Evolutionary conservation across 2,888 invertebrate genomes (phyloP).

Genomic region (Drosophila gaucha): DNA sequence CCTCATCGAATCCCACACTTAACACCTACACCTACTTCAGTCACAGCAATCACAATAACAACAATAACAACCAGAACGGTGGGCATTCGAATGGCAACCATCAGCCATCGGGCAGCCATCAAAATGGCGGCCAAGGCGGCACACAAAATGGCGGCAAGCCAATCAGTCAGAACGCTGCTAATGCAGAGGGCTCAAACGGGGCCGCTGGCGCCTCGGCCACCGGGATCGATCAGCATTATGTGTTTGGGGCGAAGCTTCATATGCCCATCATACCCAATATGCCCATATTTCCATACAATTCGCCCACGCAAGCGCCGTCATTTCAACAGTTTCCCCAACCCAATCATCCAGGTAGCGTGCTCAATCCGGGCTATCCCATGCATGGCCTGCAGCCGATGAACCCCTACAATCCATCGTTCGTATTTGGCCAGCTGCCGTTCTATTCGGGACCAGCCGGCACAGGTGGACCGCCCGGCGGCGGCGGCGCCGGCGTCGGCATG

Average conservation of each 20-base stretch:
- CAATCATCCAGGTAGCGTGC: constrained; percentile 84
- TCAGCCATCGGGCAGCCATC: constrained; percentile 25
- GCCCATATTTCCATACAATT: constrained; percentile 84
- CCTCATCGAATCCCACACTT: constrained; percentile 83
- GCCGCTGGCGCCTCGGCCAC: constrained; percentile 68
- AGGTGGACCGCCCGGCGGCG: constrained; percentile 83
- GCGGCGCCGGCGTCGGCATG: constrained; percentile 75
- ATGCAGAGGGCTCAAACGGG: constrained; percentile 46
- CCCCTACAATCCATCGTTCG: constrained; percentile 84
- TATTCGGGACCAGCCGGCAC: constrained; percentile 82
- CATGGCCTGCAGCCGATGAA: constrained; percentile 83
- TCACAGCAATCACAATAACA: constrained; percentile 55
- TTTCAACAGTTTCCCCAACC: constrained; percentile 85
- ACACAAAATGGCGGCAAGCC: constrained; percentile 37
- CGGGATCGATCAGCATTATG: constrained; percentile 83
- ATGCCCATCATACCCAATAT: constrained; percentile 83
- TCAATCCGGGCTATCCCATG: constrained; percentile 83
- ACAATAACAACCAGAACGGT: constrained; percentile 49
- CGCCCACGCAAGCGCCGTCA: constrained; percentile 82
- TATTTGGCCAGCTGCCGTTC: constrained; percentile 84
- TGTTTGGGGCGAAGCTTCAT: constrained; percentile 83
- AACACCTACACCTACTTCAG: constrained; percentile 80
- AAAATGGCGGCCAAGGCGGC: constrained; percentile 28
- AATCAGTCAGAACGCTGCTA: constrained; percentile 31
- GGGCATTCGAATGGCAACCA: constrained; percentile 36